phyloP scores from a whole-genome alignment of 2,888 invertebrate species.

The Tenodera sinensis region DNA sequence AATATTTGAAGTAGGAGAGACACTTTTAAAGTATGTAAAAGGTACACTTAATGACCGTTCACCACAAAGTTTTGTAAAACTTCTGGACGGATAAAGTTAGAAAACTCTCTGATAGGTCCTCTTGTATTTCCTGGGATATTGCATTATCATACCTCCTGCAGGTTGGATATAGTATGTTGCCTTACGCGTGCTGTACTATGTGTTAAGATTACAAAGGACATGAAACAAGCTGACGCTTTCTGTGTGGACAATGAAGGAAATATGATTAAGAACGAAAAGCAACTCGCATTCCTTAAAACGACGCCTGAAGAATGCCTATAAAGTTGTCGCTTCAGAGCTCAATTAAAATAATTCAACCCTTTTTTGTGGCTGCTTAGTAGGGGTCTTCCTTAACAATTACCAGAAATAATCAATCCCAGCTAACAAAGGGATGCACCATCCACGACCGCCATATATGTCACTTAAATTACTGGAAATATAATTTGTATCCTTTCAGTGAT shows the following conservation, averaged over 20 bases:
- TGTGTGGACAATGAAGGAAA: not conserved
- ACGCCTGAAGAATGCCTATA: not conserved
- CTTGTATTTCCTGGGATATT: too few relatives aligned
- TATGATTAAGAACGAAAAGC: not conserved
- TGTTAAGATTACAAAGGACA: too few relatives aligned
- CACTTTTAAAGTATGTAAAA: too few relatives aligned
- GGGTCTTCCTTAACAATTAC: not conserved
- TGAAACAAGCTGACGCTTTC: not conserved
- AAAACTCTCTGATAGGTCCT: too few relatives aligned
- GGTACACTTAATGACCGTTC: too few relatives aligned
- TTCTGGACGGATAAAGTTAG: too few relatives aligned
- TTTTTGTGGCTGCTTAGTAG: not conserved
- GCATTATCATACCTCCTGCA: too few relatives aligned
- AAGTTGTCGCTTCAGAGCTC: not conserved
- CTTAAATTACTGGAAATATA: not conserved
- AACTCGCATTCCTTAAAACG: not conserved
- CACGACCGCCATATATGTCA: not conserved
- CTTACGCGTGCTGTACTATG: too few relatives aligned
- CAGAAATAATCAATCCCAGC: not conserved
- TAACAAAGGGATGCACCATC: not conserved
- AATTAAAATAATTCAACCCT: conserved; percentile 5
- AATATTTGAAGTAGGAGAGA: too few relatives aligned
- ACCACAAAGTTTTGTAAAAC: too few relatives aligned
- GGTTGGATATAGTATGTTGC: too few relatives aligned
- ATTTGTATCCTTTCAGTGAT: not conserved